Evolutionary conservation across 1,140 invertebrate genomes (phyloP), one percentile per base, ranked within the genome.

Genomic region (Diorhabda carinulata): DNA sequence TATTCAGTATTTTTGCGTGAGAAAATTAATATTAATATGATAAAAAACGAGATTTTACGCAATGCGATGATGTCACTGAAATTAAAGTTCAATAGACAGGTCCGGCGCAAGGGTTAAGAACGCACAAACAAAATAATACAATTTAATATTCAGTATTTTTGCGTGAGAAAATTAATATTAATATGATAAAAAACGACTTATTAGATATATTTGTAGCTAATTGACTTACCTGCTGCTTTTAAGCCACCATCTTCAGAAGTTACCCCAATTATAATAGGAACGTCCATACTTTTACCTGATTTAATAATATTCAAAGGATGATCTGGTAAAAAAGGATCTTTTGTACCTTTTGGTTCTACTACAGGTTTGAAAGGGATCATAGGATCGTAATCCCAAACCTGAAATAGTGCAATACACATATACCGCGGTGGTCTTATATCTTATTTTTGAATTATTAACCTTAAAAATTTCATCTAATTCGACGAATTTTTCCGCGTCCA

Each of bases 331-430:
- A 92, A 91, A 9, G 89, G 89, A n/a, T 85, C 88, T 5, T 85
- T 83, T 8, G n/a, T n/a, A 59, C 87, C 81, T 68, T 86, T 77
- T 0, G 87, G 87, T 78, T 92, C 90, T 25, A 90, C 79, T 0
- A 89, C 88, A 0, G 90, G 89, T 70, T 89, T 90, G 72, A 91
- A 91, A 2, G 89, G 88, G 67, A 90, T 90, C 87, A 90, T 88
- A 2, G 90, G 89, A 77, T 89, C 88, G 64, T 86, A 88, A 73
- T 88, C 88, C 83, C 88, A 91, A 25, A 83, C 78, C 89, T 91
- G 61, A 9, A 81, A 79, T 56, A 60, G 25, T 25, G 25, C 25
- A 25, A 25, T 25, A 25, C 25, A 25, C 25, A 25, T 25, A 25
- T 25, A 25, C 25, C 25, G 25, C 25, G 25, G 25, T 1, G 25